Base-by-base conservation (phyloP, 2,797 vertebrate species). In the Echiichthys vipera region DNA sequence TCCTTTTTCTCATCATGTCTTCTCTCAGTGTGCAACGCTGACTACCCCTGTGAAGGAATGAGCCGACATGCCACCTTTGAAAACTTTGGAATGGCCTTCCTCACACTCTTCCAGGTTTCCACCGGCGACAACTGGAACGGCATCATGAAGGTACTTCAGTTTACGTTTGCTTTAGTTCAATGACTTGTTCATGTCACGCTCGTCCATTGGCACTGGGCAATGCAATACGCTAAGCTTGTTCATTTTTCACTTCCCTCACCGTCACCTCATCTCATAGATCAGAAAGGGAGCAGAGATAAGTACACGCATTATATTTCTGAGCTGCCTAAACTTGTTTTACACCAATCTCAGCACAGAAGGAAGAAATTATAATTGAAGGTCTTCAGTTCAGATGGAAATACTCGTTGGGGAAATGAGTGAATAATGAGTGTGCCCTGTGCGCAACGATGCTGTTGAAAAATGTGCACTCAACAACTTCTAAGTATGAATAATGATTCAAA, bases 41-140 rank as follows among this genome's bases (percentile, higher is more conserved):
- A 98, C 81, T 96, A 98, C 78, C 97, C 97, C 0, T 99, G 98
- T 1, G 97, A 99, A 75, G 98, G 98, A 53, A 98, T 99, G 97
- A 98, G 97, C 81, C 96, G 97, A 17, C 97, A 99, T 0, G 98
- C 97, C 78, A 98, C 98, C 50, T 99, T 99, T 18, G 97, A 98
- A 87, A 98, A 99, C 93, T 99, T 99, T 0, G 98, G 97, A 30
- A 99, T 99, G 98, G 98, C 97, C 24, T 98, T 99, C 90, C 96
- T 99, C 83, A 99, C 98, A 0, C 96, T 99, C 36, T 99, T 98
- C 92, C 97, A 98, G 86, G 97, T 98, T 74, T 98, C 98, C 32
- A 99, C 97, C 0, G 97, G 98, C 0, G 98, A 99, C 93, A 99
- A 99, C 88, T 99, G 98, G 98, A 99, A 99, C 0, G 97, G 98